Evolutionary conservation across 2,888 invertebrate genomes (phyloP).

Genomic region (Anthrax anthrax): DNA sequence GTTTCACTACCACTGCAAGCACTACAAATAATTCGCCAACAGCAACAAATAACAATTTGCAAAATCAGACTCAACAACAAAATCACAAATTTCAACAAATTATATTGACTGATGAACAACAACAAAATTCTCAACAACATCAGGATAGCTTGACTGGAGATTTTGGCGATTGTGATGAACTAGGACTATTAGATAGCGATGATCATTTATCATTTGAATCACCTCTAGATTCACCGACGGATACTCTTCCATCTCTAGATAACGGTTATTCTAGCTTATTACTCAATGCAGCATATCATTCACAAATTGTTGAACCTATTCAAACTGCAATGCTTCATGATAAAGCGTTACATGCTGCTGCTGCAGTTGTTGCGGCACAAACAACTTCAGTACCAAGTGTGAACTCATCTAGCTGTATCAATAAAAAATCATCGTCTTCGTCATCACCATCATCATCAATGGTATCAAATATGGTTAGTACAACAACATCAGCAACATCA

Average conservation of each 20-base stretch:
- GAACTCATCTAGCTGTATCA: constrained; percentile 8
- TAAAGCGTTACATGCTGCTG: constrained; percentile 4
- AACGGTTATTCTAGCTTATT: constrained; percentile 55
- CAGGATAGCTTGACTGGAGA: constrained; percentile 30
- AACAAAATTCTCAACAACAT: constrained; percentile 12
- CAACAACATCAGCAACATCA: constrained; percentile 1
- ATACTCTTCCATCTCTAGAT: constrained; percentile 41
- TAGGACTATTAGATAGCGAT: constrained; percentile 59
- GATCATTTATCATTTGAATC: constrained; percentile 51
- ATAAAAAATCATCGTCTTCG: background rate
- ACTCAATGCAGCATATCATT: constrained; percentile 52
- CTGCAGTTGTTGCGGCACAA: constrained; percentile 9
- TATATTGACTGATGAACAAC: constrained; percentile 8
- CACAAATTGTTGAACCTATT: constrained; percentile 24
- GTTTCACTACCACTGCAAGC: constrained; percentile 18
- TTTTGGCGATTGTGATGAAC: constrained; percentile 56
- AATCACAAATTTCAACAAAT: constrained; percentile 7
- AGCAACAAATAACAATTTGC: constrained; percentile 1
- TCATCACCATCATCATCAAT: background rate
- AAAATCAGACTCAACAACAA: constrained; percentile 7
- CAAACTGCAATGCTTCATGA: constrained; percentile 15
- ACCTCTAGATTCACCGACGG: constrained; percentile 34
- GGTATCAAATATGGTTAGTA: background rate
- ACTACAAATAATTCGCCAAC: constrained; percentile 2
- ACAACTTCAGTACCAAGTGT: constrained; percentile 9